These are phyloP conservation scores for Bujurquina vittata DNA, from an alignment of 2,113 vertebrate genomes.

Conservation along the genomic window DNA sequence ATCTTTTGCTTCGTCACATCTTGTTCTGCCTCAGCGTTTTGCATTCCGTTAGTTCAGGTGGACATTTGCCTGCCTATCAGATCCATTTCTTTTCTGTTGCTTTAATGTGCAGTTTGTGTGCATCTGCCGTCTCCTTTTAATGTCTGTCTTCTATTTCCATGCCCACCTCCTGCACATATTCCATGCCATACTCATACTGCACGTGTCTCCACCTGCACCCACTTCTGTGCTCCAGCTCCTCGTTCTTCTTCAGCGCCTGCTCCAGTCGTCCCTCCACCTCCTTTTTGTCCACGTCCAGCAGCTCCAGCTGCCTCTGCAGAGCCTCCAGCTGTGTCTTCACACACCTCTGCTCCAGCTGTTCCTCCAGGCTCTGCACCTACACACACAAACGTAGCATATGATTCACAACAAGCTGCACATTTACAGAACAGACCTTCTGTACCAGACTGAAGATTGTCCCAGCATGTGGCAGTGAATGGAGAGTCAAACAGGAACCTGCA, in stretches of 20 bases:
- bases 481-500: neutral
- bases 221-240: slow-evolving; percentile 75
- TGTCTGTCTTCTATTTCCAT: neutral
- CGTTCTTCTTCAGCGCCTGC: slow-evolving; percentile 71
- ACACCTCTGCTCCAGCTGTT: slow-evolving; percentile 71
- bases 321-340: slow-evolving; percentile 73
- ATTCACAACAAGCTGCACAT: neutral
- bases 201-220: neutral
- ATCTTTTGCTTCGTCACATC: no score
- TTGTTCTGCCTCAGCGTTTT: neutral
- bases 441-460: neutral
- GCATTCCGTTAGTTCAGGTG: neutral
- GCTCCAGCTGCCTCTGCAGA: slow-evolving; percentile 79
- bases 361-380: slow-evolving; percentile 77
- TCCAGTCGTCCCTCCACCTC: slow-evolving; percentile 76
- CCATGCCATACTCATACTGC: neutral
- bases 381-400: slow-evolving; percentile 5
- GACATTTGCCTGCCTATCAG: neutral
- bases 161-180: neutral
- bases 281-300: slow-evolving; percentile 82
- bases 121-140: neutral
- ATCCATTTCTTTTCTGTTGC: neutral
- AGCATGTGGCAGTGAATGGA: neutral
- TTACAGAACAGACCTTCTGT: no score
- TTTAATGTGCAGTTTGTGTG: neutral